Base-by-base conservation (phyloP, 2,113 vertebrate genomes). In the Pyrgilauda ruficollis region DNA sequence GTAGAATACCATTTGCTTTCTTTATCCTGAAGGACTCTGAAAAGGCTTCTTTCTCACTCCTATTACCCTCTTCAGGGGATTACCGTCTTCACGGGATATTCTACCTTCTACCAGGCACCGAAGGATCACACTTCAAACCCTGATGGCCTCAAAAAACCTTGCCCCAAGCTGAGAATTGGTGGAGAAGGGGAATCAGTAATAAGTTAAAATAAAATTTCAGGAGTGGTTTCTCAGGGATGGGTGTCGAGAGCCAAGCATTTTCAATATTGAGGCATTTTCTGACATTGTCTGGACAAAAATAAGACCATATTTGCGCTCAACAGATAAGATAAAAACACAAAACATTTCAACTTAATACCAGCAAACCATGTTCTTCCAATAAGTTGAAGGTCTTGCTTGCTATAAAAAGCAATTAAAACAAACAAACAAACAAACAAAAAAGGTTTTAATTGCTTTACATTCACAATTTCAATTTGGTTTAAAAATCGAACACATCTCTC, bases 131-230 rank as follows among this genome's bases (percentile, higher is more conserved):
- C 20, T 37, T 46, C 26, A 80, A 46, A 62, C 35, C 19, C 39
- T 75, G 19, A 8, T 4, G 10, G 30, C 15, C 35, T 31, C 28
- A 84, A 26, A 72, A 87, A 73, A 75, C 43, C 14, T 24, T 69
- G 19, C 16, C 19, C 21, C 33, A 66, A 52, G 10, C 6, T 56
- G 5, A 27, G 21, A 27, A 33, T 11, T 20, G 5, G 12, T 35
- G 21, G 15, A 66, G 20, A 49, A 18, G 3, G 4, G 8, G 23
- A 69, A 84, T 33, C 0, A 0, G 16, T 16, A 68, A 7, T 43
- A 74, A 91, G 33, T 30, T 46, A 37, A 81, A 72, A 72, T 49
- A 64, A 75, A 82, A 73, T 39, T 28, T 13, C 23, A 78, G 27
- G 6, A 78, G 59, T 84, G 1, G 9, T 31, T 82, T 84, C 23